Conservation (phyloP, 2,888 invertebrate species). For the Ennomos fuscantarius region DNA sequence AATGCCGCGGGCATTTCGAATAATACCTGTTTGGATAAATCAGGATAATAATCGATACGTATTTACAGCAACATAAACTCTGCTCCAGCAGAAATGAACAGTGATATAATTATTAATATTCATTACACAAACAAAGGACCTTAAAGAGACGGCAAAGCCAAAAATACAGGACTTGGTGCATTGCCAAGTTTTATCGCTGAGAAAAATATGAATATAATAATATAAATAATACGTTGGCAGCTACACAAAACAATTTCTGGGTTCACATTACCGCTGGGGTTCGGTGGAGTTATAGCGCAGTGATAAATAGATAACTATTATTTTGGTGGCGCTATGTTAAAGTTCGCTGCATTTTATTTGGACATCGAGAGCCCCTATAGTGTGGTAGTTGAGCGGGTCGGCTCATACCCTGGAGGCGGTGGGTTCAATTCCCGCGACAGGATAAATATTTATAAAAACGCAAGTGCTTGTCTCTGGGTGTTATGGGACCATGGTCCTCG, state of each 20-base stretch:
- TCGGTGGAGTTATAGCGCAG: not conserved
- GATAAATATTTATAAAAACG: no score
- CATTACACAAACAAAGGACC: slow-evolving; percentile 19
- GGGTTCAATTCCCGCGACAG: no score
- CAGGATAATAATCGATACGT: slow-evolving; percentile 16
- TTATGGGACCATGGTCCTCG: no score
- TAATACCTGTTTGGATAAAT: no score
- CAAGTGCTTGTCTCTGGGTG: no score
- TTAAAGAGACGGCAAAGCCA: slow-evolving; percentile 28
- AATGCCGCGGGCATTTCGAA: not conserved
- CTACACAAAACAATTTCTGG: slow-evolving; percentile 35
- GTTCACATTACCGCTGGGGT: slow-evolving; percentile 15
- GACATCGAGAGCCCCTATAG: no score
- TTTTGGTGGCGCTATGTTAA: no score
- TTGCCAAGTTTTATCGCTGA: slow-evolving; percentile 32
- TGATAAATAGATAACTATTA: not conserved
- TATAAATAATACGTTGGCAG: slow-evolving; percentile 35
- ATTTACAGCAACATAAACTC: slow-evolving; percentile 5
- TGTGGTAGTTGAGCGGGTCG: no score
- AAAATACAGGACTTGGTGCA: slow-evolving; percentile 31
- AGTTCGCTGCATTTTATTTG: no score
- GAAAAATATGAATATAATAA: slow-evolving; percentile 36
- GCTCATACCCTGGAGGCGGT: no score
- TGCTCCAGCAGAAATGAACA: slow-evolving; percentile 7
- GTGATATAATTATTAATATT: slow-evolving; percentile 25